Base-by-base conservation (phyloP, 2,888 invertebrate genomes). In the Agrochola lychnidis region DNA sequence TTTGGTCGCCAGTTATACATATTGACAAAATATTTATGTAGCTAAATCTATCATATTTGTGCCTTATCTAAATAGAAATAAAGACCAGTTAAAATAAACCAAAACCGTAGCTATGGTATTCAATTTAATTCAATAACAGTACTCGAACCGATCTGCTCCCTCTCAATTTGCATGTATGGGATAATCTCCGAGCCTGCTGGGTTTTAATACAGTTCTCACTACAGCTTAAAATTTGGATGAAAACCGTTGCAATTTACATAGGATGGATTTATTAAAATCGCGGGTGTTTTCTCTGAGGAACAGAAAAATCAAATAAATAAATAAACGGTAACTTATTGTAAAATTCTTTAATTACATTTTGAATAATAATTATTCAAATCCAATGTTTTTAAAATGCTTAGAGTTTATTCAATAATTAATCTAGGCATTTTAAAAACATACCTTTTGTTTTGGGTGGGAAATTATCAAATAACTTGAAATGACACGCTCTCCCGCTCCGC, bases 161-260 rank as follows among this genome's bases (percentile, higher is more conserved):
- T 10, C 7, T 53, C 10, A 1, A 82, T 82, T 76, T 82, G 25
- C 36, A 51, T 73, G 22, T 81, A n/a, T 45, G 14, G 45, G 63
- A 75, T 82, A 57, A 82, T 68, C 51, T 61, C 42, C 10, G 7
- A 63, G 48, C 36, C 62, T 25, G 56, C 2, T 45, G 19, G 19
- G 19, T 10, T 68, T 57, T 51, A 51, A 56, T 68, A 76, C 14
- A 63, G 48, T 59, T 57, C n/a, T 42, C 57, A 68, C 25, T 57
- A 57, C 36, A 57, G 76, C 53, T 67, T 67, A 22, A 63, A 73
- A 68, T 16, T 62, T 81, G 6, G 4, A 51, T 1, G n/a, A 22
- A 73, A 57, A 64, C 51, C 22, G 16, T 51, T 51, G 51, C 42
- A 72, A 57, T 73, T 51, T 81, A 42, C 12, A 25, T 57, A 12